Evolutionary conservation across 2,113 vertebrate species (phyloP), one percentile per base, ranked within the genome.

Genomic region (Burhinus bistriatus): DNA sequence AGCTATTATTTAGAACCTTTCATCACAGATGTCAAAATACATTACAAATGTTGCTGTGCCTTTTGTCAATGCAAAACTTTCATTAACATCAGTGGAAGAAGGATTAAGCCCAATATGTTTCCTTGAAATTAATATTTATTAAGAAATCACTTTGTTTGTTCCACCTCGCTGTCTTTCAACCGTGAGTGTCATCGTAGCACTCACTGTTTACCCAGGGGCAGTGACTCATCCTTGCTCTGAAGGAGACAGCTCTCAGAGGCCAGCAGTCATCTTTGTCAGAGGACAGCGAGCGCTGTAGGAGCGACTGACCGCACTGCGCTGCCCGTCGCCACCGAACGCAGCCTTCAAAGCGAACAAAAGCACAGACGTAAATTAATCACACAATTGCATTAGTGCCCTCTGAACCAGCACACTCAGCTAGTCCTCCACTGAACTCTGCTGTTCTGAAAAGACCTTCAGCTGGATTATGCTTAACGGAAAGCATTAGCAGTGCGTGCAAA

Each of bases 371-470:
- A 73, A 94, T 92, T 92, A 95, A 96, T 96, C 94, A 54, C 95
- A 97, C 88, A 88, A 93, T 93, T 96, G 93, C 77, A 90, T 96
- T 91, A 90, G 89, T 44, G 95, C 80, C 89, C 87, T 91, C 87
- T 89, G 93, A 93, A 76, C 76, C 90, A 82, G 93, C 87, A 58
- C 77, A 22, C 66, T 92, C 91, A 82, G 85, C 77, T 36, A 86
- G 95, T 91, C 95, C 91, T 96, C 81, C 70, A 2, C 61, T 89
- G 94, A 97, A 89, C 87, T 66, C 94, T 15, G 72, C 87, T 83
- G 94, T 9, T 51, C 94, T 17, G 83, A 83, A 91, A 94, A 93
- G 84, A 92, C 94, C 91, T 95, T 87, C 71, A 75, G 83, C 51
- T 65, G 95, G 95, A 94, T 97, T 95, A 92, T 25, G 73, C 77